Evolutionary conservation across 2,797 vertebrate genomes (phyloP).

Genomic region (Octomys mimax): DNA sequence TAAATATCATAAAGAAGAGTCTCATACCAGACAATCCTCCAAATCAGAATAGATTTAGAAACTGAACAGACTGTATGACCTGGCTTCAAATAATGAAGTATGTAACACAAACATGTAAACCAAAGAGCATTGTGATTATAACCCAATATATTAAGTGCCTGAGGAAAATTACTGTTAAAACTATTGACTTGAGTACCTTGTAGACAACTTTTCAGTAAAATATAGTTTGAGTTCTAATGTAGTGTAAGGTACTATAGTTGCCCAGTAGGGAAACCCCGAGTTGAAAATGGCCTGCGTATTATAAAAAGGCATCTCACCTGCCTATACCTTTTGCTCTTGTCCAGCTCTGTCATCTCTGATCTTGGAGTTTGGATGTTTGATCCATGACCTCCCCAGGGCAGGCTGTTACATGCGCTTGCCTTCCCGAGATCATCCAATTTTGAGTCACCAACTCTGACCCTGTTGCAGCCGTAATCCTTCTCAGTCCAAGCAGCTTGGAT

Average conservation of each 20-base stretch:
- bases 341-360: not conserved
- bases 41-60: slow-evolving; percentile 68
- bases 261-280: slow-evolving; percentile 13
- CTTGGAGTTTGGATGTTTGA: slow-evolving; percentile 48
- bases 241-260: not conserved
- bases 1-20: slow-evolving; percentile 78
- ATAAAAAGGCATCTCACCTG: slow-evolving; percentile 4
- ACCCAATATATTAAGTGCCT: slow-evolving; percentile 15
- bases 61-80: slow-evolving; percentile 53
- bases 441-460: not conserved
- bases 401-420: not conserved
- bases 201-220: slow-evolving; percentile 51
- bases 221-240: slow-evolving; percentile 14
- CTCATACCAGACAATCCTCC: slow-evolving; percentile 67
- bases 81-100: slow-evolving; percentile 65
- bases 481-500: not conserved
- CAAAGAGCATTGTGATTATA: slow-evolving; percentile 34
- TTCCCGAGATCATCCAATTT: slow-evolving; percentile 10
- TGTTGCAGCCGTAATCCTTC: not conserved
- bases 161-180: slow-evolving; percentile 49
- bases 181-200: slow-evolving; percentile 19
- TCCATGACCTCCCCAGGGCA: not conserved
- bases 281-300: slow-evolving; percentile 45
- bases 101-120: slow-evolving; percentile 50
- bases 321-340: not conserved